A percentile compares a stretch with the other conserved stretches of the same genome.
Evolutionary conservation across 2,113 vertebrate species (phyloP).

Genomic region (Panthera leo): DNA sequence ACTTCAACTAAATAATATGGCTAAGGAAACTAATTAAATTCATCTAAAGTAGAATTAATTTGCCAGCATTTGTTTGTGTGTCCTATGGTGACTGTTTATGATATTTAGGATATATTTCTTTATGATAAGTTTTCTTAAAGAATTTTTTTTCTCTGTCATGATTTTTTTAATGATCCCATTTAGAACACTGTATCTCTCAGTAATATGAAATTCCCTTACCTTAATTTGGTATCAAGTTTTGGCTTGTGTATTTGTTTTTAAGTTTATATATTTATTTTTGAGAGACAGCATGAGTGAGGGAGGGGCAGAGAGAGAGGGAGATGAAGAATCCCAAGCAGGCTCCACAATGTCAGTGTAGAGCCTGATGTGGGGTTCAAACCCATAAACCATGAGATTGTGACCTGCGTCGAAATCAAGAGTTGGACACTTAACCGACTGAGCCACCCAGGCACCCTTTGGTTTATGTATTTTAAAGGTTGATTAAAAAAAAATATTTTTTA

Average conservation of each 20-base stretch:
- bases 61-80: not conserved
- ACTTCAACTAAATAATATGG: not conserved
- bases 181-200: conserved; percentile 34
- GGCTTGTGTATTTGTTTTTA: not conserved
- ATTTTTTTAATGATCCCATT: not conserved
- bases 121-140: not conserved
- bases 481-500: not conserved
- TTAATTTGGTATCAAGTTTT: conserved; percentile 30
- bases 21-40: conserved; percentile 9
- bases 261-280: no score
- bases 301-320: no score
- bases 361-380: no score
- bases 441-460: no score
- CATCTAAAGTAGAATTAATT: conserved; percentile 40
- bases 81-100: not conserved
- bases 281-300: no score
- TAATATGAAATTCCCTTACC: not conserved
- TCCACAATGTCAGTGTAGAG: no score
- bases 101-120: conserved; percentile 23
- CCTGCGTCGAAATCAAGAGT: no score
- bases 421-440: no score
- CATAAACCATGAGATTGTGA: no score
- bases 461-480: not conserved
- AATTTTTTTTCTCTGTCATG: not conserved
- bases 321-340: no score